Percentiles rank a stretch among this genome's conserved stretches.
Evolutionary conservation across 2,113 vertebrate genomes (phyloP).

Genomic region (Desmodus rotundus): DNA sequence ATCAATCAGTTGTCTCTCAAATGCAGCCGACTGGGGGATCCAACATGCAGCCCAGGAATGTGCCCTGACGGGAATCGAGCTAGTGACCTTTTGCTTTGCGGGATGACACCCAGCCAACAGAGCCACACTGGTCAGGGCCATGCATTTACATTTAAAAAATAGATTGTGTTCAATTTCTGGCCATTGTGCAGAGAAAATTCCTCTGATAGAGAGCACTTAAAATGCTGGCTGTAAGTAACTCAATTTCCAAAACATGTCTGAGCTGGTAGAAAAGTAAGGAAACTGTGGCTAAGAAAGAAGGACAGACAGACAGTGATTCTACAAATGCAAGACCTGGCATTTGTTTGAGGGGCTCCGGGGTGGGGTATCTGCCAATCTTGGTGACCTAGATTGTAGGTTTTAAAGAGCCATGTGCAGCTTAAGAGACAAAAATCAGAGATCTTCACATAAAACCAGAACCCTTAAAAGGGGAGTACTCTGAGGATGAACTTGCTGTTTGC

Average conservation of each 20-base stretch:
- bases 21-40: too few species aligned
- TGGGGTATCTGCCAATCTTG: neutral
- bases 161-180: neutral
- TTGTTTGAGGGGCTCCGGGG: neutral
- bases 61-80: too few species aligned
- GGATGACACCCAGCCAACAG: too few species aligned
- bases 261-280: neutral
- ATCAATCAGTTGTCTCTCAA: too few species aligned
- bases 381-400: neutral
- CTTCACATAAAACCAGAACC: neutral
- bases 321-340: neutral
- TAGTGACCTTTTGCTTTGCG: too few species aligned
- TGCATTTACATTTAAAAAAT: slow-evolving; percentile 32
- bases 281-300: neutral
- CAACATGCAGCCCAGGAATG: too few species aligned
- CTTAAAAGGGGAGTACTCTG: neutral
- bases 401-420: neutral
- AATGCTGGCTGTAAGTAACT: neutral
- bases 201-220: neutral
- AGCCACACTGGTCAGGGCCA: neutral
- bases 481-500: neutral
- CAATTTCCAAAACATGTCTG: neutral
- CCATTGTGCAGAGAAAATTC: neutral
- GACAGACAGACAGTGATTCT: neutral
- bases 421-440: slow-evolving; percentile 19